Evolutionary conservation across 1,140 invertebrate genomes (phyloP), one percentile per base, ranked within the genome.

Genomic region (Lucilia sericata): DNA sequence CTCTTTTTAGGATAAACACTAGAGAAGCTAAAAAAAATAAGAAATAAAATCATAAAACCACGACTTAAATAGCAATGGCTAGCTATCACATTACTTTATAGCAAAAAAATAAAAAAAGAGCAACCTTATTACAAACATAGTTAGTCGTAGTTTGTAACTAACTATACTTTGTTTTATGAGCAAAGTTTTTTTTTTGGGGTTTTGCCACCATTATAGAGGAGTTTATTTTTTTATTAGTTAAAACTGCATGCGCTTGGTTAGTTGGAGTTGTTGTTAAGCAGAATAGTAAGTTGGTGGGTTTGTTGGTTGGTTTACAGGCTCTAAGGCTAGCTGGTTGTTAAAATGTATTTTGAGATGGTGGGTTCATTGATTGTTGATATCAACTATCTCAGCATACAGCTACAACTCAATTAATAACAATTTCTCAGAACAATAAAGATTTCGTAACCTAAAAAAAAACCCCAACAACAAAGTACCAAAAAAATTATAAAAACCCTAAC

Each of bases 391-490:
- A 36, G 42, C 60, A 47, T 74, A 82, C 21, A 42, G 55, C 76
- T 82, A 88, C 87, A 88, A 87, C 88, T 89, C 86, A 88, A 88
- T 90, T 90, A 90, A 88, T 90, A 89, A 87, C 87, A 88, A 88
- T 88, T 88, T 88, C 86, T 88, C 86, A 86, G 86, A 86, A 88
- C 86, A 88, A 88, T 87, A 87, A 86, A 86, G 86, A 80, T 83
- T 85, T 83, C 51, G 36, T 82, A 82, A 65, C 76, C 30, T 3
- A 70, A 81, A 80, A 34, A 47, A 70, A 80, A 49, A 42, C 36
- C 2, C 17, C 36, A 80, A 25, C 3, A 34, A 14, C 2, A 74
- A 21, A 42, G 30, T 34, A 75, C 7, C 74, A n/a, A 76, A 49
- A 80, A 80, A 36, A 42, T 36, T 25, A 80, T 21, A 49, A 80